These are phyloP conservation scores for Cerastoderma edule DNA, from an alignment of 2,888 invertebrate genomes.

Conservation along the genomic window DNA sequence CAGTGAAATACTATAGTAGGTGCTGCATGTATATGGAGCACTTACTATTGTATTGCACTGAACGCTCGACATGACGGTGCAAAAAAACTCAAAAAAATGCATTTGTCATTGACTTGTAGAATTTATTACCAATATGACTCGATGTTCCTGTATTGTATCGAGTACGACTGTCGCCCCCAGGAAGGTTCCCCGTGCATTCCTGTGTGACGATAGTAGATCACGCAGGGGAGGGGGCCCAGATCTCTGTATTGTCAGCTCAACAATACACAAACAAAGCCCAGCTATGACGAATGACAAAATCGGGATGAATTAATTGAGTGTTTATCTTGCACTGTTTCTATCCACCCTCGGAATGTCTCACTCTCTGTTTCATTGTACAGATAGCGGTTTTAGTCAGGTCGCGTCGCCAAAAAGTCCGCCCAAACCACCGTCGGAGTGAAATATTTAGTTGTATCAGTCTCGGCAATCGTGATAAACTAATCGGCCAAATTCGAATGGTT, in stretches of 20 bases:
- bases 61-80: constrained; percentile 14
- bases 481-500: no score
- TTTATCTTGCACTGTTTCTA: constrained; percentile 9
- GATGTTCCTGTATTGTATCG: neutral
- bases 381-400: constrained; percentile 16
- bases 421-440: no score
- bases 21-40: neutral
- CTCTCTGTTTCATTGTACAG: constrained; percentile 36
- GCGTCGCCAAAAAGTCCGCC: no score
- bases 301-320: constrained; percentile 18
- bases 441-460: no score
- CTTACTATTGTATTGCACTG: neutral
- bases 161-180: neutral
- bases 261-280: neutral
- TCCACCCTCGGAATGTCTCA: constrained; percentile 34
- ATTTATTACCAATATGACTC: neutral
- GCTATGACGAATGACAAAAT: constrained; percentile 14
- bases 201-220: neutral
- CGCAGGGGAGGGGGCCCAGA: neutral
- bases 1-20: neutral
- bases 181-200: neutral
- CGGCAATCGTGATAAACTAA: no score
- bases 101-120: neutral
- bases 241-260: neutral
- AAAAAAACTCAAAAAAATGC: neutral